Conservation (phyloP, 2,888 invertebrate species). For the Dryocosmus kuriphilus region DNA sequence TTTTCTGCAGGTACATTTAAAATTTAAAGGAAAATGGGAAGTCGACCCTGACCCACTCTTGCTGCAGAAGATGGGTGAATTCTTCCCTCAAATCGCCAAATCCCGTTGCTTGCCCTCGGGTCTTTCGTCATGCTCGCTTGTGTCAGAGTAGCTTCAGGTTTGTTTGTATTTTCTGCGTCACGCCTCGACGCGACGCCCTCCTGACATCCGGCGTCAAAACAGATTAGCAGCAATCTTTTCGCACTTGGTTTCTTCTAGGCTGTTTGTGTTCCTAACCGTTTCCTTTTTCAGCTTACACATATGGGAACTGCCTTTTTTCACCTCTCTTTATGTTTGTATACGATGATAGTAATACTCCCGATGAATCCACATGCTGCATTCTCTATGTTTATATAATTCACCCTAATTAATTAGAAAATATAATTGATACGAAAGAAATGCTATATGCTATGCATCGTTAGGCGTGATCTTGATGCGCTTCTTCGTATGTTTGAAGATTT, state of each 20-base stretch:
- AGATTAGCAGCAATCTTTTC: slow-evolving; percentile 49
- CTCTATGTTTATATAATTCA: slow-evolving; percentile 13
- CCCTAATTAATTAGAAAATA: slow-evolving; percentile 1
- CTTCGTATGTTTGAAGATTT: neutral
- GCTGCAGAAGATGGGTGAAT: slow-evolving; percentile 7
- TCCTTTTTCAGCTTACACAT: slow-evolving; percentile 6
- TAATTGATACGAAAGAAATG: neutral
- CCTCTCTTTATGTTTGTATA: neutral
- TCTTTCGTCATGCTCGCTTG: slow-evolving; percentile 25
- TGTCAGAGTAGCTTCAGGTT: slow-evolving; percentile 36
- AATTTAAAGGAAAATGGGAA: slow-evolving; percentile 50
- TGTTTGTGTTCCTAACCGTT: neutral
- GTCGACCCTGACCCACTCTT: slow-evolving; percentile 63
- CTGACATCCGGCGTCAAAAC: slow-evolving; percentile 62
- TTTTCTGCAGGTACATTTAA: slow-evolving; percentile 14
- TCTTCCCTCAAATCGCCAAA: slow-evolving; percentile 64
- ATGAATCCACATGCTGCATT: neutral
- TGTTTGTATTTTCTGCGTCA: slow-evolving; percentile 58
- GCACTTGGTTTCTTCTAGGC: slow-evolving; percentile 14
- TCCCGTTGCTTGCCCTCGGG: slow-evolving; percentile 59
- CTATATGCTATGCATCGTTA: neutral
- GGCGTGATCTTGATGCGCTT: neutral
- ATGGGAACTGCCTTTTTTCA: neutral
- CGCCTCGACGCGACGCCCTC: slow-evolving; percentile 58
- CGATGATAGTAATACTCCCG: neutral